Conservation (phyloP, 1,140 invertebrate genomes). For the Probaryconus sp. region DNA sequence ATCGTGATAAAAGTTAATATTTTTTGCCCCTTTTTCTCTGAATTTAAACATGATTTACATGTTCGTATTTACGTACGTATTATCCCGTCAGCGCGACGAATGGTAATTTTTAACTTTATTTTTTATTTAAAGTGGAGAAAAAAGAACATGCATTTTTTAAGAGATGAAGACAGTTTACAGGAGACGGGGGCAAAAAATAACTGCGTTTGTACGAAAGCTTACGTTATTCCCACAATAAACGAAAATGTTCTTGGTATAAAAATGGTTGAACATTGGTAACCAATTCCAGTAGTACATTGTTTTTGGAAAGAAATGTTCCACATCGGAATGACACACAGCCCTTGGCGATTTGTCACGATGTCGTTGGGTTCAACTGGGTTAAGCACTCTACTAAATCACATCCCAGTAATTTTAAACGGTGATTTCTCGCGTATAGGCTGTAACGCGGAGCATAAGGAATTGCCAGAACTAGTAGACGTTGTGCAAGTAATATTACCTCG, state of each 20-base stretch:
- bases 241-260: no score
- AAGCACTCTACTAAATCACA: conserved; percentile 61
- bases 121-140: no score
- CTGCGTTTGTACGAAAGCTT: no score
- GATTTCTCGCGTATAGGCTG: conserved; percentile 52
- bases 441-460: conserved; percentile 29
- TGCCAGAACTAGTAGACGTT: conserved; percentile 42
- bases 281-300: conserved; percentile 1
- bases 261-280: background rate
- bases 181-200: no score
- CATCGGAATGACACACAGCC: background rate
- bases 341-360: conserved; percentile 44
- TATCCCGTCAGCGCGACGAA: no score
- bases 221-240: no score
- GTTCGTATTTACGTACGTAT: no score
- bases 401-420: conserved; percentile 66
- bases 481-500: conserved; percentile 33
- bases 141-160: no score
- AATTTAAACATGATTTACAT: background rate
- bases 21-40: no score
- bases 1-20: no score
- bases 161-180: no score
- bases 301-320: conserved; percentile 35
- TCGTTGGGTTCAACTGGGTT: conserved; percentile 56
- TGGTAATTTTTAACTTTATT: no score